Evolutionary conservation across 2,888 invertebrate species (phyloP), one percentile per base, ranked within the genome.

Genomic region (Zele albiditarsus): DNA sequence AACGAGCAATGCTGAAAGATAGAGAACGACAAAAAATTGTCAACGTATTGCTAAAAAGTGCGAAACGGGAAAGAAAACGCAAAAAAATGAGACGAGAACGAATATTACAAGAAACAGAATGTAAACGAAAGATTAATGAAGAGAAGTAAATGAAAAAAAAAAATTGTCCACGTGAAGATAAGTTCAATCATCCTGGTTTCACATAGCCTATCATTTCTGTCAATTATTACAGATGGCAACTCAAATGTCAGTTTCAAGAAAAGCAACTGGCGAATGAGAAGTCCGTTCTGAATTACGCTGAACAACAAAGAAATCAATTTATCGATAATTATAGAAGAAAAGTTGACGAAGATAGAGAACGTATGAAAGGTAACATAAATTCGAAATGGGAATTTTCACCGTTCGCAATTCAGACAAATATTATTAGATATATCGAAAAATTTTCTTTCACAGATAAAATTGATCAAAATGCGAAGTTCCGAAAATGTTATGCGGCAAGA

Each of bases 251-350:
- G 25, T 78, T 81, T 58, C 85, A 87, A 57, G 73, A 80, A 71
- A 65, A 79, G 25, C 79, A 82, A 71, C 83, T 86, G 4, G 79
- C 80, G 14, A 82, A 78, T 33, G 83, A 84, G 66, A 60, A 83
- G 66, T 71, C 79, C 33, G 74, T 84, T 4, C 27, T 82, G 8
- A 20, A 78, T 31, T 80, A 78, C 53, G 77, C 81, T n/a, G 71
- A 82, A 27, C 73, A 78, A 25, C 78, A 81, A 57, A 81, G 84
- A 1, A 68, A 78, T 60, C 75, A 79, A 33, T 84, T 82, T 73
- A 83, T 88, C 60, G 25, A 82, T 63, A 60, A 78, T n/a, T 87
- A 87, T 57, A 84, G 82, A 57, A 74, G 79, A n/a, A 84, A 83
- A 78, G 77, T 87, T 4, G 66, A 82, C 4, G 81, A 70, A 31